phyloP scores from a whole-genome alignment of 2,797 vertebrate genomes.

The Anabacerthia variegaticeps region DNA sequence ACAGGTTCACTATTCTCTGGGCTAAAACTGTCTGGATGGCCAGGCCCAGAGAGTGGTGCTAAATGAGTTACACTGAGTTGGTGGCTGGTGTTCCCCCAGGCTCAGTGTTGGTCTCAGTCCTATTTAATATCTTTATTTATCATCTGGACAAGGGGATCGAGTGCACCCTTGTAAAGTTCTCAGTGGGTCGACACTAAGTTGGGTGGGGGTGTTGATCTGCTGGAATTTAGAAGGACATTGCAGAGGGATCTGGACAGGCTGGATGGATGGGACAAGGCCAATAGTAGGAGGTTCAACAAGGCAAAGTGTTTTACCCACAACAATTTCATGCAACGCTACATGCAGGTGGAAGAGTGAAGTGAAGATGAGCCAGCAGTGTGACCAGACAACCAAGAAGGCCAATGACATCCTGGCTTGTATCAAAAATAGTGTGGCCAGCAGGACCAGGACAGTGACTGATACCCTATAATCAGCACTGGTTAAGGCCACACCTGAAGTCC shows the following conservation, averaged over 20 bases:
- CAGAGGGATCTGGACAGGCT: background rate
- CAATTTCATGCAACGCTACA: background rate
- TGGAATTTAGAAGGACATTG: background rate
- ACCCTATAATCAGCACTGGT: background rate
- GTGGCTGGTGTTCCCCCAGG: accelerated
- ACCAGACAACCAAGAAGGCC: background rate
- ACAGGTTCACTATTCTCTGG: background rate
- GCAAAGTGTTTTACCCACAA: background rate
- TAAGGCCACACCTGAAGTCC: background rate
- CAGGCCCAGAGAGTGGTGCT: background rate
- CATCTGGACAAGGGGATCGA: accelerated
- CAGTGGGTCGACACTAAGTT: accelerated
- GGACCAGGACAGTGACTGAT: background rate
- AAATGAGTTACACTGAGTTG: background rate
- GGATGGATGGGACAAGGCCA: background rate
- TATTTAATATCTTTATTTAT: background rate
- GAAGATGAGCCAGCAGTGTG: background rate
- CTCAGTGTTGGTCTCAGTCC: background rate
- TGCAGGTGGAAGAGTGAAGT: background rate
- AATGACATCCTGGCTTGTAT: background rate
- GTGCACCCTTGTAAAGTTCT: background rate
- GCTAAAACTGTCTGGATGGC: background rate
- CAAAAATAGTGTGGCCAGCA: background rate
- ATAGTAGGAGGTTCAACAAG: background rate
- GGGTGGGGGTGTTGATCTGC: background rate